These are phyloP conservation scores for Halcyon badia DNA, from an alignment of 2,797 vertebrate species.

Conservation along the genomic window DNA sequence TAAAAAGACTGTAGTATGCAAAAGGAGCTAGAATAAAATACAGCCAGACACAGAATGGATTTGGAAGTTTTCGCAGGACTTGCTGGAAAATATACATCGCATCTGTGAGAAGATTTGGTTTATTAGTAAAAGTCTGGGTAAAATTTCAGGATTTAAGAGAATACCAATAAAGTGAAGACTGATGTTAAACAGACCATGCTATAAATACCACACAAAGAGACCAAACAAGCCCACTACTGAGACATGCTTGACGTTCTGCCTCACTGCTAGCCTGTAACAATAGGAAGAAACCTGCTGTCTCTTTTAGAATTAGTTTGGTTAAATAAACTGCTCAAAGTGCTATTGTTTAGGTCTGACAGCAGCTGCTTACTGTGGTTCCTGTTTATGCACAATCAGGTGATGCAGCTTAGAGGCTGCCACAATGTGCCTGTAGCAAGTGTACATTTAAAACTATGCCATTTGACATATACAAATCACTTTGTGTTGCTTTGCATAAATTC, in stretches of 20 bases:
- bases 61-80: conserved; percentile 42
- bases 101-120: conserved; percentile 71
- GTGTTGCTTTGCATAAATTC: neutral
- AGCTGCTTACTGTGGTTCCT: conserved; percentile 49
- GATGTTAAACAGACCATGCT: conserved; percentile 86
- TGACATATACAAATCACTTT: neutral
- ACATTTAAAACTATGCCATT: conserved; percentile 8
- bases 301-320: conserved; percentile 57
- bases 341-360: conserved; percentile 64
- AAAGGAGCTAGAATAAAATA: neutral
- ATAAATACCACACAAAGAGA: conserved; percentile 90
- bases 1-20: neutral
- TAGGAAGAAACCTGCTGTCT: conserved; percentile 75
- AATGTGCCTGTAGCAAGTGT: neutral
- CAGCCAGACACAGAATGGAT: neutral
- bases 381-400: conserved; percentile 40
- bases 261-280: conserved; percentile 67
- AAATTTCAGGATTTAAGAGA: conserved; percentile 86
- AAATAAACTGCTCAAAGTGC: conserved; percentile 46
- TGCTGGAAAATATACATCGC: conserved; percentile 54
- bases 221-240: conserved; percentile 78
- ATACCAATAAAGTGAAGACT: conserved; percentile 84
- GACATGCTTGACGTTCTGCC: conserved; percentile 66
- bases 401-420: conserved; percentile 14
- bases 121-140: conserved; percentile 81